Percentiles rank a stretch among this genome's conserved stretches.
Conservation (phyloP, 2,797 vertebrate species). For the Leptodactylus fallax region DNA sequence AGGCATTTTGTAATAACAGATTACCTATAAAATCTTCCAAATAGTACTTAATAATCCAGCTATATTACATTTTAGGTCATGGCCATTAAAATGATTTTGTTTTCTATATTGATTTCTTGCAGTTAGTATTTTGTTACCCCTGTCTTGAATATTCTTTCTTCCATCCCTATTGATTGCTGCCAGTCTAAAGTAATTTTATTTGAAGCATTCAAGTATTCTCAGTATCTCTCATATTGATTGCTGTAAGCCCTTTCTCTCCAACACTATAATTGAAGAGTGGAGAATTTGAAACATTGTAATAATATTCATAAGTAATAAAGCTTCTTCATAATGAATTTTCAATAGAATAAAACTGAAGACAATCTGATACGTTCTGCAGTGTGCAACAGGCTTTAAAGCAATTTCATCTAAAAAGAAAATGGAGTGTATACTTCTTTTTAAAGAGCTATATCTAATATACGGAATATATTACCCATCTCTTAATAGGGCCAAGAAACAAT, state of each 20-base stretch:
- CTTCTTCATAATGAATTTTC: constrained; percentile 61
- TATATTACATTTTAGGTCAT: neutral
- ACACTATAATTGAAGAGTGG: constrained; percentile 50
- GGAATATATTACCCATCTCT: constrained; percentile 29
- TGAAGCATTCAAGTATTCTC: constrained; percentile 59
- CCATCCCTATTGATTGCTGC: constrained; percentile 55
- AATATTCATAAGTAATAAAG: constrained; percentile 63
- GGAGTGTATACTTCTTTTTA: constrained; percentile 46
- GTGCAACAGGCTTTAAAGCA: constrained; percentile 34
- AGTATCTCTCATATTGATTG: constrained; percentile 61
- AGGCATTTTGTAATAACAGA: no score
- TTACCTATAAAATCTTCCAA: no score
- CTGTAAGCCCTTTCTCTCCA: constrained; percentile 46
- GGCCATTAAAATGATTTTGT: constrained; percentile 38
- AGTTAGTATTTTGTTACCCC: constrained; percentile 39
- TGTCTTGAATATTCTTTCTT: constrained; percentile 46
- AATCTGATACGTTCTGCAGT: constrained; percentile 44
- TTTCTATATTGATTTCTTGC: constrained; percentile 26
- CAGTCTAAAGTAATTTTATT: constrained; percentile 61
- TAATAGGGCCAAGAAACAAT: constrained; percentile 9
- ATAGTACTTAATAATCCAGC: no score
- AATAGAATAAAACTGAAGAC: constrained; percentile 45
- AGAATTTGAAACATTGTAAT: constrained; percentile 61
- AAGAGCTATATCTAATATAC: constrained; percentile 48
- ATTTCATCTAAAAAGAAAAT: constrained; percentile 53